Percentiles rank a stretch among this genome's conserved stretches.
These are phyloP conservation scores for Lates japonicus DNA, from an alignment of 2,797 vertebrate species.

Conservation along the genomic window DNA sequence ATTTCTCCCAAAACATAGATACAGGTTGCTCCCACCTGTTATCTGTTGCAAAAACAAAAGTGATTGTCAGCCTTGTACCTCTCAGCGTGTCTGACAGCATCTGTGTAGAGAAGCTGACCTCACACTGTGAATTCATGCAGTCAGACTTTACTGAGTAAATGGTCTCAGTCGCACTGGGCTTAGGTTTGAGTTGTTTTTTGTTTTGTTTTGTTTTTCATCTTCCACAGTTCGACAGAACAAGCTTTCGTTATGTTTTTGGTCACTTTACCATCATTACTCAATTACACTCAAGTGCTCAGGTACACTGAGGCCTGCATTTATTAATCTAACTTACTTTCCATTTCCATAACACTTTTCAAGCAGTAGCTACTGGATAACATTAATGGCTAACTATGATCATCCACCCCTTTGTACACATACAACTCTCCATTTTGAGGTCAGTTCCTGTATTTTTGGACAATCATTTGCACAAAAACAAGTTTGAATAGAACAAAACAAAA, in stretches of 20 bases:
- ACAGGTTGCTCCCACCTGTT: slow-evolving; percentile 66
- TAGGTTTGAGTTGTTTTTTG: neutral
- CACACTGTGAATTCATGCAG: slow-evolving; percentile 58
- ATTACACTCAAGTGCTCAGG: neutral
- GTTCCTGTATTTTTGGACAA: neutral
- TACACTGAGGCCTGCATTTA: neutral
- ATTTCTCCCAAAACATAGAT: slow-evolving; percentile 73
- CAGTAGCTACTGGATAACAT: neutral
- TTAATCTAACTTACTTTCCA: too few species aligned
- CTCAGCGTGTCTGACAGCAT: slow-evolving; percentile 76
- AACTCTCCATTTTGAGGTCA: neutral
- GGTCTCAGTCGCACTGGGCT: slow-evolving; percentile 33
- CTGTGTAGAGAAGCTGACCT: slow-evolving; percentile 72
- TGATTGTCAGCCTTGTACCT: slow-evolving; percentile 75
- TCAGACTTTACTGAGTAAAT: slow-evolving; percentile 60
- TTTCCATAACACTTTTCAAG: neutral
- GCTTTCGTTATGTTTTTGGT: neutral
- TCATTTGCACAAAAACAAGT: neutral
- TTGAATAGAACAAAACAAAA: neutral
- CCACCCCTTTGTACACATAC: neutral
- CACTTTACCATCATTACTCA: slow-evolving; percentile 2
- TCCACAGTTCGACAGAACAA: neutral
- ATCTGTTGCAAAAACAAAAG: slow-evolving; percentile 59
- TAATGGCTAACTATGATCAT: neutral
- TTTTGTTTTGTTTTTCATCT: neutral